Evolutionary conservation across 1,140 invertebrate genomes (phyloP).

Genomic region (Cyrtorhinus lividipennis): DNA sequence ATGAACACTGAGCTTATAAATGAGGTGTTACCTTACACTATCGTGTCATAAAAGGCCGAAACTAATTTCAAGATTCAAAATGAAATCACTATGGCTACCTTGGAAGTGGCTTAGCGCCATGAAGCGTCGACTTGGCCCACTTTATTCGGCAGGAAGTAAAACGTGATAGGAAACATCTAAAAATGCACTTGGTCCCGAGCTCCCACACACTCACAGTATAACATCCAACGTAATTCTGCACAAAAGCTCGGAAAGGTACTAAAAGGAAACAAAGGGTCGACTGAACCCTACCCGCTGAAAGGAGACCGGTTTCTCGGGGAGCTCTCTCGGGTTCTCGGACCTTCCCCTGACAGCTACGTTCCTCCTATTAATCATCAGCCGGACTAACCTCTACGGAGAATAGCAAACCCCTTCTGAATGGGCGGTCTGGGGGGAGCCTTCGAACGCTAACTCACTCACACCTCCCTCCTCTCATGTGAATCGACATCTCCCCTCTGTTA

Average conservation of each 20-base stretch:
- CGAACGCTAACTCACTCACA: too few species aligned
- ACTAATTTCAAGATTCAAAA: too few species aligned
- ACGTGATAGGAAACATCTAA: background rate
- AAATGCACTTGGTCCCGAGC: background rate
- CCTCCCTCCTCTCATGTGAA: too few species aligned
- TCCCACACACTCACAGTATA: background rate
- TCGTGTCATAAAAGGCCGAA: too few species aligned
- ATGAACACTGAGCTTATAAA: too few species aligned
- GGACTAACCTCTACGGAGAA: background rate
- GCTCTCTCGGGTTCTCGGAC: background rate
- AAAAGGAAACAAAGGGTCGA: background rate
- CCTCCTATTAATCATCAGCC: background rate
- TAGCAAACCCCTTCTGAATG: too few species aligned
- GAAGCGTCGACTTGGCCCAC: background rate
- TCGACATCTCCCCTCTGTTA: too few species aligned
- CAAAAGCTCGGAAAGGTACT: background rate
- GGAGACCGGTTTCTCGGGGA: background rate
- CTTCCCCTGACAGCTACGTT: background rate
- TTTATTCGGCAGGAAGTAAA: background rate
- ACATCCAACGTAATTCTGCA: background rate
- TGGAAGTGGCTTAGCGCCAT: constrained; percentile 6
- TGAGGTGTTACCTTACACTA: too few species aligned
- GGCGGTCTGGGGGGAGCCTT: too few species aligned
- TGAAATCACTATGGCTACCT: background rate
- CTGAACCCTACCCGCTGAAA: background rate